Evolutionary conservation across 2,113 vertebrate genomes (phyloP).

Genomic region (Pagrus major): DNA sequence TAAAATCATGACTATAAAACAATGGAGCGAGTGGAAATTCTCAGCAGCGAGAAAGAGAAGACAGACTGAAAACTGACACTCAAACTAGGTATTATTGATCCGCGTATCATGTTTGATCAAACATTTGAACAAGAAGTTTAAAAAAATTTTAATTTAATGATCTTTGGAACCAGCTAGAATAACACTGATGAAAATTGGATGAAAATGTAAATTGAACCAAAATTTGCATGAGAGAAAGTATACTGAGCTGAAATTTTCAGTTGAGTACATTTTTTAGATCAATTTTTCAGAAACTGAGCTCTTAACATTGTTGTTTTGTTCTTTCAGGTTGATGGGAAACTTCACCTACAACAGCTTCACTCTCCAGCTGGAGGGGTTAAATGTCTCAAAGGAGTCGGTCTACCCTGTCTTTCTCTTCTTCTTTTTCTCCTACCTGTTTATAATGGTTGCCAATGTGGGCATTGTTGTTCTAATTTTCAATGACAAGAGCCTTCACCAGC

Average conservation of each 20-base stretch:
- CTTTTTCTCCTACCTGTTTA: slow-evolving; percentile 62
- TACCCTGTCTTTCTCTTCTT: slow-evolving; percentile 68
- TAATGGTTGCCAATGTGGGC: slow-evolving; percentile 58
- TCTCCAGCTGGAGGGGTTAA: slow-evolving; percentile 71
- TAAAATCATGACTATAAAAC: background rate
- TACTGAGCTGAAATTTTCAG: too few species aligned
- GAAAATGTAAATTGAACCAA: too few species aligned
- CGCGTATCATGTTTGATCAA: too few species aligned
- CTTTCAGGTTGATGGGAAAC: slow-evolving; percentile 58
- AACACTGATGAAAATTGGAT: too few species aligned
- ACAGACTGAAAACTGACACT: background rate
- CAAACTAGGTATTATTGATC: too few species aligned
- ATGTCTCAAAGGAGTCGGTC: slow-evolving; percentile 42
- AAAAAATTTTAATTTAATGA: too few species aligned
- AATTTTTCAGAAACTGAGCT: too few species aligned
- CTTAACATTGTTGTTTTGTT: too few species aligned
- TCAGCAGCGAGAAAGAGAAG: background rate
- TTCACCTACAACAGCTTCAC: slow-evolving; percentile 33
- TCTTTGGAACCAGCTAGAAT: too few species aligned
- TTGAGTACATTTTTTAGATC: too few species aligned
- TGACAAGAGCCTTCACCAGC: slow-evolving; percentile 64
- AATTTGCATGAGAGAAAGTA: too few species aligned
- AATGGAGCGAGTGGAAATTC: background rate
- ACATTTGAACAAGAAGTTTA: too few species aligned
- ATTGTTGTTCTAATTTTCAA: slow-evolving; percentile 47